Evolutionary conservation across 2,888 invertebrate genomes (phyloP), one percentile per base, ranked within the genome.

Genomic region (Sinopyrophorus schimmeli): DNA sequence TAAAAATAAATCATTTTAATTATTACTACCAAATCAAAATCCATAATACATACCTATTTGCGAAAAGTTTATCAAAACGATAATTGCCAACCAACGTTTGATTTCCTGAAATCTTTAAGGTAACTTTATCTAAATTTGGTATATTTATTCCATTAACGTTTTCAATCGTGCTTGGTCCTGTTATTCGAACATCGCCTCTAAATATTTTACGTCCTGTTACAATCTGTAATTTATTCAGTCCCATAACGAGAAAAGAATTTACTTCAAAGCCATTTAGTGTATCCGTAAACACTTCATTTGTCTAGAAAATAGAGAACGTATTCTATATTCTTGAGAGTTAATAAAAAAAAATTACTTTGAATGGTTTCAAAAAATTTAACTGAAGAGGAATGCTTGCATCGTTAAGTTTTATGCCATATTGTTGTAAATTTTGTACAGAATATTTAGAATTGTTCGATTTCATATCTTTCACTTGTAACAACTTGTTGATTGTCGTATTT

Each of bases 121-220:
- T 59, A 20, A 66, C 69, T 7, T 65, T 60, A 18, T 76, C 70
- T 10, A 80, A 63, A 11, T 70, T 59, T 3, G 67, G 65, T 20
- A 78, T 54, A 64, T 77, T 68, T 1, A 78, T 65, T 14, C 67
- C 71, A 63, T 81, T 80, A 1, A 79, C 64, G 28, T 65, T 72
- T 0, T 67, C 68, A 17, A 76, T 70, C 34, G 66, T 70, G 17
- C 74, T 71, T 2, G 72, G 71, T 1, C 74, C 71, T 10, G 60
- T 61, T 3, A 80, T 71, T 38, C 63, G 57, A 6, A 82, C 57
- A 59, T 76, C 70, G 10, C 66, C 63, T 2, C 61, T 59, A 53
- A 80, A 75, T 2, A 58, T 62, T 61, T 82, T 83, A 24, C 54
- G 56, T 4, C 79, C 81, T 14, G 70, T 69, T 32, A 83, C 70